Base-by-base conservation (phyloP, 2,888 invertebrate species). In the Callosobruchus maculatus region DNA sequence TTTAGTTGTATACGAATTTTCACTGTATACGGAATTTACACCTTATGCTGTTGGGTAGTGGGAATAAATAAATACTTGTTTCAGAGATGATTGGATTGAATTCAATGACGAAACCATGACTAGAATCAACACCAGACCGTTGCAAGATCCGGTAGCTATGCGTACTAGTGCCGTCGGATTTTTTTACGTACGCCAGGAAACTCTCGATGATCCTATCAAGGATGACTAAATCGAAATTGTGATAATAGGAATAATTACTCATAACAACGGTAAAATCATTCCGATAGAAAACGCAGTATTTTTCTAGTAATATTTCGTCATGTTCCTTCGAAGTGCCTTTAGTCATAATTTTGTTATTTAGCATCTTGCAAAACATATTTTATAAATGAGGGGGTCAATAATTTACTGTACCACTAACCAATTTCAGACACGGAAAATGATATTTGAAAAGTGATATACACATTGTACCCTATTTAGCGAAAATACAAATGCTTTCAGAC, bases 31-130 rank as follows among this genome's bases (percentile, higher is more conserved):
- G n/a, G n/a, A n/a, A n/a, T n/a, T n/a, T n/a, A n/a, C n/a, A n/a
- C n/a, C n/a, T n/a, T n/a, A n/a, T n/a, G n/a, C n/a, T n/a, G n/a
- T n/a, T n/a, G n/a, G n/a, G n/a, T n/a, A n/a, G n/a, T n/a, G n/a
- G n/a, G n/a, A n/a, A n/a, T n/a, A n/a, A n/a, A n/a, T n/a, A n/a
- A n/a, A 26, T 18, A 49, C 13, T 49, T 13, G 13, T 18, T 49
- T 13, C 13, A 75, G 13, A 75, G 68, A 80, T 78, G 84, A 93
- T 83, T 98, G 98, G 98, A 95, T 93, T 88, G 95, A 96, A 85
- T 98, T 93, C 88, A 97, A 98, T 86, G 98, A 98, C 87, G 94
- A 95, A 68, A 71, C 73, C 70, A 75, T 77, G 26, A 75, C 75
- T 20, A 70, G 71, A 69, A 77, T 74, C 21, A 67, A 67, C 5